These are phyloP conservation scores for Gymnarchus niloticus DNA, from an alignment of 2,113 vertebrate species.

Conservation along the genomic window DNA sequence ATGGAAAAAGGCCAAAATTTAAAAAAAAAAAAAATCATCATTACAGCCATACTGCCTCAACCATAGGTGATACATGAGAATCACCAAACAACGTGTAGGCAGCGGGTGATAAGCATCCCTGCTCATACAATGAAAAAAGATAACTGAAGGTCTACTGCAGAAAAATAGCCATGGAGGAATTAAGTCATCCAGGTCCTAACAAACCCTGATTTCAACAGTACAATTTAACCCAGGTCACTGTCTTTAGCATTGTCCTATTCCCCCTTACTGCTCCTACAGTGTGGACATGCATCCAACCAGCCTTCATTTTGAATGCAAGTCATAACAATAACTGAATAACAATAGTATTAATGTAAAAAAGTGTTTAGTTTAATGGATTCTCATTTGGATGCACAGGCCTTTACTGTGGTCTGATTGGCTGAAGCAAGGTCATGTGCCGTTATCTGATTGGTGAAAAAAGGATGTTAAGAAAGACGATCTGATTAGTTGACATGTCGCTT, in stretches of 20 bases:
- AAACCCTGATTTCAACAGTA: not conserved
- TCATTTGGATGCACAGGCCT: constrained; percentile 71
- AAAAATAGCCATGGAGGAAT: not conserved
- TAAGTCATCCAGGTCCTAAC: not conserved
- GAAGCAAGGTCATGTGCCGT: constrained; percentile 45
- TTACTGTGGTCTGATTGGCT: constrained; percentile 52
- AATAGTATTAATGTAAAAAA: constrained; percentile 62
- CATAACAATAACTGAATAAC: constrained; percentile 59
- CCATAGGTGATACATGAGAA: not conserved
- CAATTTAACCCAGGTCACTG: not conserved
- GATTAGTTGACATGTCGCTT: constrained; percentile 20
- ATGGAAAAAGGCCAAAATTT: not conserved
- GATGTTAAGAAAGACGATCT: constrained; percentile 29
- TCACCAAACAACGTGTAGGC: not conserved
- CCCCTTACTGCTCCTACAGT: constrained; percentile 34
- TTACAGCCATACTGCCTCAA: no score
- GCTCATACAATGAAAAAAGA: not conserved
- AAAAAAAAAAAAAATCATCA: no score
- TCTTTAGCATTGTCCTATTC: not conserved
- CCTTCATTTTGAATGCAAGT: constrained; percentile 59
- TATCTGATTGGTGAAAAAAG: constrained; percentile 47
- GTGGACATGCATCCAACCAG: constrained; percentile 49
- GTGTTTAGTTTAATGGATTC: constrained; percentile 58
- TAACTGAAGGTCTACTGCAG: not conserved
- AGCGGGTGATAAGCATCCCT: not conserved